Conservation (phyloP, 1,140 invertebrate species). For the Micrasema longulum region DNA sequence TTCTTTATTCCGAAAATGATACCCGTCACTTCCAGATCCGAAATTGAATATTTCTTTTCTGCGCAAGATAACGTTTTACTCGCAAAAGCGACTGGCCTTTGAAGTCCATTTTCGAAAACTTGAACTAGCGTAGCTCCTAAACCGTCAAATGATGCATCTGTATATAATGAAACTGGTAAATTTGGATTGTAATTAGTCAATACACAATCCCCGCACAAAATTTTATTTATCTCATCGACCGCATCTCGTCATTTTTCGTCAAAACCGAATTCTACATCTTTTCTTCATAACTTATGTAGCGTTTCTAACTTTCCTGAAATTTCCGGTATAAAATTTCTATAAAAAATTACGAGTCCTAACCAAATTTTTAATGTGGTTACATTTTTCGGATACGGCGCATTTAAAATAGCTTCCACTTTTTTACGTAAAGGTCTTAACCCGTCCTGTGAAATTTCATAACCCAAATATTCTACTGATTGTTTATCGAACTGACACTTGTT, state of each 20-base stretch:
- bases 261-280: background rate
- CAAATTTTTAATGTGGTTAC: background rate
- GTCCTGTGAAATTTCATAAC: background rate
- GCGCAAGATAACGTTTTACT: background rate
- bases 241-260: background rate
- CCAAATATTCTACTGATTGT: background rate
- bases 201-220: background rate
- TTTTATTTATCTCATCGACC: background rate
- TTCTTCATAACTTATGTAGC: background rate
- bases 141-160: background rate
- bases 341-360: background rate
- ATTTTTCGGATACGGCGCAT: background rate
- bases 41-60: background rate
- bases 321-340: background rate
- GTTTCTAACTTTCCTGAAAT: background rate
- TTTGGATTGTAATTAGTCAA: background rate
- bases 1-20: constrained; percentile 2
- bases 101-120: background rate
- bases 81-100: background rate
- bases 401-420: background rate
- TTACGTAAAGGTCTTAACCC: background rate
- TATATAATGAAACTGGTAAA: background rate
- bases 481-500: background rate
- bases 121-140: background rate
- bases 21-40: background rate